Evolutionary conservation across 2,113 vertebrate genomes (phyloP).

Genomic region (Poicephalus meyeri): DNA sequence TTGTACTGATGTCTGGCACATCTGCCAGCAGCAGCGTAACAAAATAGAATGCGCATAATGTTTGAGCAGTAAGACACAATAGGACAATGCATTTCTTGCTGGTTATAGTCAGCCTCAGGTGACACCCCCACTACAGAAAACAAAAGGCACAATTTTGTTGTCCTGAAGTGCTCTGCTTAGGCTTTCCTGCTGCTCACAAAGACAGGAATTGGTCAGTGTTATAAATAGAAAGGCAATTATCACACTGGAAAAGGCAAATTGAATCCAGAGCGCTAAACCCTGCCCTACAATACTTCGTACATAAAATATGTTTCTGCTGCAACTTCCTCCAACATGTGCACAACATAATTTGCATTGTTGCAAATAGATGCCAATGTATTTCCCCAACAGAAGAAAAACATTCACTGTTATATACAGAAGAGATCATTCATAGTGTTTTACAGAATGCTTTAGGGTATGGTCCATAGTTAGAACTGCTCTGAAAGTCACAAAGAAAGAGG

Average conservation of each 20-base stretch:
- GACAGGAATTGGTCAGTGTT: background rate
- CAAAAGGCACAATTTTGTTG: background rate
- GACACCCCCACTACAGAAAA: background rate
- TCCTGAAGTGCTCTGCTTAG: background rate
- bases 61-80: background rate
- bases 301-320: accelerated
- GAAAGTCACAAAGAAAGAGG: background rate
- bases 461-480: background rate
- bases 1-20: accelerated
- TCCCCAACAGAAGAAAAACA: background rate
- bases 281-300: accelerated
- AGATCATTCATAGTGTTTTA: accelerated
- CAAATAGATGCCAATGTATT: background rate
- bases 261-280: background rate
- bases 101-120: background rate
- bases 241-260: accelerated
- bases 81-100: background rate
- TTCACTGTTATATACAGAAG: accelerated
- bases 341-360: accelerated
- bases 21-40: background rate
- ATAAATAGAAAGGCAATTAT: background rate
- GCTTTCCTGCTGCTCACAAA: background rate
- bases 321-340: accelerated
- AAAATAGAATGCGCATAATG: background rate
- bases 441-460: background rate